A percentile compares a stretch with the other conserved stretches of the same genome.
These are phyloP conservation scores for Steromphala cineraria DNA, from an alignment of 2,888 invertebrate species.

Conservation along the genomic window DNA sequence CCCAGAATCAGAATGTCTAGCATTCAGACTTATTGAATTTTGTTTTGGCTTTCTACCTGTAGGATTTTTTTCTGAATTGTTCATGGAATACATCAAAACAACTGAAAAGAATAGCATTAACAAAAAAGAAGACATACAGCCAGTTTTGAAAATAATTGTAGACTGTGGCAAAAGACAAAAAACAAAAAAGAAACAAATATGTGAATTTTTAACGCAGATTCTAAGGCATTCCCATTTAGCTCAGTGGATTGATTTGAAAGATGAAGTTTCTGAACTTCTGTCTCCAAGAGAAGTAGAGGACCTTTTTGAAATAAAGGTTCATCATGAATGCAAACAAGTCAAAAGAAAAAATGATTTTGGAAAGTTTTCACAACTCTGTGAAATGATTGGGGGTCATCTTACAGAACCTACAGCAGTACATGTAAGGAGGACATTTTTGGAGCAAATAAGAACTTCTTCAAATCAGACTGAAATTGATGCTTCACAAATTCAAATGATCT, in stretches of 20 bases:
- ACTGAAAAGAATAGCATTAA: background rate
- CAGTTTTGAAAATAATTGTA: background rate
- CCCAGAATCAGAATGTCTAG: background rate
- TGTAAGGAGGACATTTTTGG: background rate
- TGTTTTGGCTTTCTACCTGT: background rate
- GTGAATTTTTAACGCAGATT: background rate
- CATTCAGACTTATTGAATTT: conserved; percentile 13
- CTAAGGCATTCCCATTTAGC: background rate
- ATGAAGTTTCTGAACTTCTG: background rate
- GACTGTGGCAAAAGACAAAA: background rate
- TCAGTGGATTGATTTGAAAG: background rate
- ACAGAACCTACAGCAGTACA: background rate
- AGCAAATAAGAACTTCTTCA: background rate
- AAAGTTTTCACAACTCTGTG: background rate
- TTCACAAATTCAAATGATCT: background rate
- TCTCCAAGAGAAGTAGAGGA: background rate
- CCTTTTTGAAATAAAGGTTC: background rate
- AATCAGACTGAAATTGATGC: background rate
- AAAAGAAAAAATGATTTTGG: background rate
- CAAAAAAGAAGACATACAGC: background rate
- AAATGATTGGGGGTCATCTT: background rate
- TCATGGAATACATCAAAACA: background rate
- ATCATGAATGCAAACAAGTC: background rate
- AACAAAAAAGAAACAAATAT: too few relatives aligned
- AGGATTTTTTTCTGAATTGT: background rate